These are phyloP conservation scores for Ophthalmolycus amberensis DNA, from an alignment of 2,113 vertebrate species.

Conservation along the genomic window DNA sequence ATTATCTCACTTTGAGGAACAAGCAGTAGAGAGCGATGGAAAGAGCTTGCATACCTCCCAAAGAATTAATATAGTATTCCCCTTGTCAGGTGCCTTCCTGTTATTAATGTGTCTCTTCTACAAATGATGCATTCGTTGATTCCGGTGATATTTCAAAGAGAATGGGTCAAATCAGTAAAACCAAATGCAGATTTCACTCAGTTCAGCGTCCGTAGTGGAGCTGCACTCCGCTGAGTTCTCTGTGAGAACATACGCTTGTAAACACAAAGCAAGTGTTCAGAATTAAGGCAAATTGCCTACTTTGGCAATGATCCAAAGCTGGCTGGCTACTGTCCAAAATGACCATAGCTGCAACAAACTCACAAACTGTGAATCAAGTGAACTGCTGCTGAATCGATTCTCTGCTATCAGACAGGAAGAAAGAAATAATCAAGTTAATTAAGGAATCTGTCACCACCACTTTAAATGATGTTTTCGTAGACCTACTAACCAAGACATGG, in stretches of 20 bases:
- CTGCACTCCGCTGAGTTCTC: neutral
- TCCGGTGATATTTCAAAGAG: neutral
- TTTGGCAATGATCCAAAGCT: slow-evolving; percentile 50
- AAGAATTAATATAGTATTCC: neutral
- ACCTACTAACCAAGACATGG: no score
- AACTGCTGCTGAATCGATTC: slow-evolving; percentile 58
- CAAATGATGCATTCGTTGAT: slow-evolving; percentile 8
- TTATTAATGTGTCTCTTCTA: neutral
- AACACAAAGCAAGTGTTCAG: slow-evolving; percentile 60
- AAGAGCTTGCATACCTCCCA: slow-evolving; percentile 1
- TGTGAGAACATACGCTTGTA: slow-evolving; percentile 41
- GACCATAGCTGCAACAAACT: slow-evolving; percentile 61
- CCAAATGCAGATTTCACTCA: neutral
- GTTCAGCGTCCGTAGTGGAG: neutral
- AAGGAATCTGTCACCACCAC: slow-evolving; percentile 44
- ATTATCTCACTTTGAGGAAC: slow-evolving; percentile 34
- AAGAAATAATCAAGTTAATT: slow-evolving; percentile 47
- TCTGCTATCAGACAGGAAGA: slow-evolving; percentile 41
- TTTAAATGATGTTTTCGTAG: neutral
- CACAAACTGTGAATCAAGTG: slow-evolving; percentile 61
- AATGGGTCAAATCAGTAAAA: slow-evolving; percentile 1
- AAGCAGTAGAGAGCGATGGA: neutral
- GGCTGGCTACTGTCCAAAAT: slow-evolving; percentile 54
- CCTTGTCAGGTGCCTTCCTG: slow-evolving; percentile 19
- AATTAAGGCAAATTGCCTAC: slow-evolving; percentile 50